Percentiles rank a stretch among this genome's conserved stretches.
These are phyloP conservation scores for Siniperca knerii DNA, from an alignment of 2,113 vertebrate species.

Conservation along the genomic window DNA sequence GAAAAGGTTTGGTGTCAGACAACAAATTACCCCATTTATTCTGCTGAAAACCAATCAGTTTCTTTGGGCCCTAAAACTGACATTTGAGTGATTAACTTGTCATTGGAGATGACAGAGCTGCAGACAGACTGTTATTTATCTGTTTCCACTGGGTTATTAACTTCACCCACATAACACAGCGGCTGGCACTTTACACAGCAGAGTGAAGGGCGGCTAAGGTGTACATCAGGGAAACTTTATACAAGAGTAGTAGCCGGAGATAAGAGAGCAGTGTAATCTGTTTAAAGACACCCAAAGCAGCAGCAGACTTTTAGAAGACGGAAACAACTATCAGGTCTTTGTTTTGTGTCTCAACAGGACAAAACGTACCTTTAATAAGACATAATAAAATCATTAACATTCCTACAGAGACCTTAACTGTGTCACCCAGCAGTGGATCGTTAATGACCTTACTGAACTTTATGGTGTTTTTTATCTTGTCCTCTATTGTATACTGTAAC, in stretches of 20 bases:
- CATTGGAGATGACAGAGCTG: slow-evolving; percentile 38
- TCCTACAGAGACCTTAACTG: slow-evolving; percentile 14
- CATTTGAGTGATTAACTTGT: slow-evolving; percentile 51
- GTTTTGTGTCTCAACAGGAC: slow-evolving; percentile 8
- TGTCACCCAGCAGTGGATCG: slow-evolving; percentile 8
- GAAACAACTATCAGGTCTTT: slow-evolving; percentile 17
- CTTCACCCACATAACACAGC: slow-evolving; percentile 37
- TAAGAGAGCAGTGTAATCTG: slow-evolving; percentile 57
- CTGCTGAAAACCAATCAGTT: slow-evolving; percentile 16
- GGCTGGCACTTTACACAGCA: slow-evolving; percentile 33
- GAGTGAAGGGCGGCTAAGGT: slow-evolving; percentile 63
- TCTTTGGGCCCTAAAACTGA: slow-evolving; percentile 20
- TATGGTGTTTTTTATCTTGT: slow-evolving; percentile 36
- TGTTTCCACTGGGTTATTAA: slow-evolving; percentile 58
- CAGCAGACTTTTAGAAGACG: slow-evolving; percentile 16
- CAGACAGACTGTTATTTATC: slow-evolving; percentile 55
- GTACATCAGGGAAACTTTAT: slow-evolving; percentile 49
- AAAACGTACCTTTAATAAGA: slow-evolving; percentile 29
- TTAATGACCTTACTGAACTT: slow-evolving; percentile 15
- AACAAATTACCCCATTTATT: slow-evolving; percentile 28
- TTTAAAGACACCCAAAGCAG: slow-evolving; percentile 32
- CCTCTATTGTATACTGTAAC: background rate
- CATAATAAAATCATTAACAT: slow-evolving; percentile 46
- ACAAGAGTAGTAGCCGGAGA: slow-evolving; percentile 37
- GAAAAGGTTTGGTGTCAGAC: background rate